These are phyloP conservation scores for Odontophorus gujanensis DNA, from an alignment of 2,113 vertebrate genomes.

Conservation along the genomic window DNA sequence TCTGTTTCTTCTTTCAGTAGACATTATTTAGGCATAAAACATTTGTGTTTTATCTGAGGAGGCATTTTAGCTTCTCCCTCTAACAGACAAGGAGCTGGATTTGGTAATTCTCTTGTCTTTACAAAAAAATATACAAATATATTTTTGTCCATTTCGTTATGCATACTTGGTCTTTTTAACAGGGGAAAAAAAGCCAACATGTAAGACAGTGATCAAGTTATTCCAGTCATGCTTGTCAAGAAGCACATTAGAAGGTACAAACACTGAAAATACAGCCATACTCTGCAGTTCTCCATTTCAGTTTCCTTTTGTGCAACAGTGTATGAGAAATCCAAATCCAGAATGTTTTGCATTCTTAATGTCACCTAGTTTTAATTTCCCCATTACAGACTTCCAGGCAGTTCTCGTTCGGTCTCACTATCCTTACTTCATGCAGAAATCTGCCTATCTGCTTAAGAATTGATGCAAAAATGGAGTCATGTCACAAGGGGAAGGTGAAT, in stretches of 20 bases:
- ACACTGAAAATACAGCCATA: neutral
- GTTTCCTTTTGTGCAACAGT: conserved; percentile 8
- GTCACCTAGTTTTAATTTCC: neutral
- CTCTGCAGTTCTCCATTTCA: neutral
- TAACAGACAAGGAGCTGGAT: neutral
- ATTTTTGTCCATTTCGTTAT: neutral
- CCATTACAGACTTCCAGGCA: neutral
- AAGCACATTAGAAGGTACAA: neutral
- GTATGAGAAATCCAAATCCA: conserved; percentile 7
- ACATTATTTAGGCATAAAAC: neutral
- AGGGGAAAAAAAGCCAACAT: neutral
- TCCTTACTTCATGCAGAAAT: neutral
- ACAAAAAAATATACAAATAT: neutral
- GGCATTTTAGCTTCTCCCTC: neutral
- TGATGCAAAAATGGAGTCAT: neutral
- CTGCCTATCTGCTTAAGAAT: neutral
- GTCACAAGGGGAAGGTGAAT: neutral
- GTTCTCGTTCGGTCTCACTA: neutral
- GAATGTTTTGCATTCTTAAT: neutral
- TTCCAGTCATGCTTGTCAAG: neutral
- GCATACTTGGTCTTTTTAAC: neutral
- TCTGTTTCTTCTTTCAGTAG: conserved; percentile 13
- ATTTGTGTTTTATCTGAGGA: neutral
- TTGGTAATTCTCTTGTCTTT: neutral
- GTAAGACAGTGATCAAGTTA: neutral